Conservation (phyloP, 1,140 invertebrate species). For the Listronotus oregonensis region DNA sequence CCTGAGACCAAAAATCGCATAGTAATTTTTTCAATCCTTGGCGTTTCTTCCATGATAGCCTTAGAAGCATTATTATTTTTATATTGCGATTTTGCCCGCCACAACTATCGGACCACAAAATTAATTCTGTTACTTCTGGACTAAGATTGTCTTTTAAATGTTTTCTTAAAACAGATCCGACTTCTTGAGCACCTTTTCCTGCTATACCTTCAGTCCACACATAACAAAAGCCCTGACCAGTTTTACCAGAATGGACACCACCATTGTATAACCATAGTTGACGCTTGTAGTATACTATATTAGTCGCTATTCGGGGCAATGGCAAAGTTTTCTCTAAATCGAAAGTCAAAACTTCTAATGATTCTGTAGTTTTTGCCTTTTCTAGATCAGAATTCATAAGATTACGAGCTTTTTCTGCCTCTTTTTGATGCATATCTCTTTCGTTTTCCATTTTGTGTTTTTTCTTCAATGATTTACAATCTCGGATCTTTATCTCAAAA, state of each 20-base stretch:
- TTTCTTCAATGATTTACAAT: not conserved
- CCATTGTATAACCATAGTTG: too few relatives aligned
- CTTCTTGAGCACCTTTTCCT: not conserved
- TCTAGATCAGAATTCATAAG: not conserved
- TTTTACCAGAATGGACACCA: too few relatives aligned
- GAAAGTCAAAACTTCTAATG: not conserved
- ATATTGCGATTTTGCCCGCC: not conserved
- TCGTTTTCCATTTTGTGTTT: not conserved
- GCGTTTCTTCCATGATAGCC: too few relatives aligned
- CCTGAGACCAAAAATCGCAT: not conserved
- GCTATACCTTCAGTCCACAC: not conserved
- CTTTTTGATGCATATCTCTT: not conserved
- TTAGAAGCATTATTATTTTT: not conserved
- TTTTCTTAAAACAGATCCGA: not conserved
- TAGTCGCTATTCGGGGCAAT: not conserved
- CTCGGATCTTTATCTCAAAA: too few relatives aligned
- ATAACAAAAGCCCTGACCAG: too few relatives aligned
- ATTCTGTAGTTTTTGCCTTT: not conserved
- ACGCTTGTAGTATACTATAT: not conserved
- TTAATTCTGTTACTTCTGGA: not conserved
- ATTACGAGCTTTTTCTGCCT: not conserved
- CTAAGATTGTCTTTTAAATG: not conserved
- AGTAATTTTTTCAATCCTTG: too few relatives aligned
- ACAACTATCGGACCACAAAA: not conserved
- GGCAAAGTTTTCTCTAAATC: not conserved